Conservation (phyloP, 2,113 vertebrate species). For the Cromileptes altivelis region DNA sequence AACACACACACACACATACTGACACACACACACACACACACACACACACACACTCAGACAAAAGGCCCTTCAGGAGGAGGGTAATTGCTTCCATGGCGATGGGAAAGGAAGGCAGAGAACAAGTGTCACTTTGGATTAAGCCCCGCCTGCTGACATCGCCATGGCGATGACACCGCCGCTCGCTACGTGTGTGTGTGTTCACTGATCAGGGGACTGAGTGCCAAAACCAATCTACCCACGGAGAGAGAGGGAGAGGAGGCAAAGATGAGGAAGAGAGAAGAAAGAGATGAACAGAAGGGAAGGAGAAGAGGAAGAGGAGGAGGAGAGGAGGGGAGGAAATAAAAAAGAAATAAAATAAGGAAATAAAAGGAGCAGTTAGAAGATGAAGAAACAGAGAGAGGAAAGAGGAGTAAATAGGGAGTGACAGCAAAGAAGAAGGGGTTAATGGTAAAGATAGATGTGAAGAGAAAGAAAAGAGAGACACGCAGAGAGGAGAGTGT, state of each 20-base stretch:
- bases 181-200: constrained; percentile 48
- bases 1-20: constrained; percentile 25
- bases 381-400: background rate
- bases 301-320: background rate
- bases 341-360: background rate
- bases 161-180: constrained; percentile 91
- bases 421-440: background rate
- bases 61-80: constrained; percentile 77
- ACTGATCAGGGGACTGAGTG: constrained; percentile 95
- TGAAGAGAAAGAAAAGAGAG: background rate
- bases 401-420: background rate
- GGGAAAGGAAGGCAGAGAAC: constrained; percentile 97
- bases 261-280: no score
- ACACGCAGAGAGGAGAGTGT: background rate
- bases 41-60: constrained; percentile 52
- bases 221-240: constrained; percentile 90
- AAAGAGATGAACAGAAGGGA: no score
- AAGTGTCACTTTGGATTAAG: constrained; percentile 99
- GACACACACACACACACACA: constrained; percentile 23
- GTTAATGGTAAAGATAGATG: background rate
- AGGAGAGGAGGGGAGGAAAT: background rate
- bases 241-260: background rate
- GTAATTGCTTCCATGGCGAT: constrained; percentile 98
- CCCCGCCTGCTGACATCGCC: constrained; percentile 92
- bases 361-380: background rate